Base-by-base conservation (phyloP, 2,797 vertebrate genomes). In the Enteromius viviparus region DNA sequence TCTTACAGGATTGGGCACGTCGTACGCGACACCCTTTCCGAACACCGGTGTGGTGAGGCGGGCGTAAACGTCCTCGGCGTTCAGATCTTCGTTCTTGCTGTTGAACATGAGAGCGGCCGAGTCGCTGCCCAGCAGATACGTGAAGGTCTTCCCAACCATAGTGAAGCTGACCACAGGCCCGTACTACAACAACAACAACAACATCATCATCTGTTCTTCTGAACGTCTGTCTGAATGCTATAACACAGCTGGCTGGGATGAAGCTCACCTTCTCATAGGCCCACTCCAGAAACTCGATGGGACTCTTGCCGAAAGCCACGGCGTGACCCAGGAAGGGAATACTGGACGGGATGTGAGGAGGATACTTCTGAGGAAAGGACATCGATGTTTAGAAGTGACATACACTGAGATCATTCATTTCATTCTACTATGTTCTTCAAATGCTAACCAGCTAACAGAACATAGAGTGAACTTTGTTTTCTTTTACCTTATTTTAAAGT, bases 111-210 rank as follows among this genome's bases (percentile, higher is more conserved):
- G 92, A 0, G 96, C 94, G 5, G 98, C 97, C 0, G 98, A 96
- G 12, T 99, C 97, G 4, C 97, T 98, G 19, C 98, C 98, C 90
- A 99, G 85, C 40, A 99, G 93, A 87, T 99, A 99, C 0, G 98
- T 99, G 91, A 99, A 99, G 0, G 96, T 99, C 86, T 97, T 98
- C 4, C 98, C 98, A 91, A 97, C 96, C 98, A 99, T 99, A 6
- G 97, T 99, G 88, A 99, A 99, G 84, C 97, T 99, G 94, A 99
- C 97, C 47, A 99, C 96, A 0, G 97, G 96, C 9, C 98, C 98
- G 42, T 99, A 98, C 98, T 99, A 89, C 45, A 26, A 53, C 19
- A 53, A 1, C 6, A 1, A 11, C 15, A 62, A 1, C 62, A 64
- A 0, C 40, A 65, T 0, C 19, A 15, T 37, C 6, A 15, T 2